Percentiles rank a stretch among this genome's conserved stretches.
Evolutionary conservation across 2,888 invertebrate genomes (phyloP).

Genomic region (Ochropleura plecta): DNA sequence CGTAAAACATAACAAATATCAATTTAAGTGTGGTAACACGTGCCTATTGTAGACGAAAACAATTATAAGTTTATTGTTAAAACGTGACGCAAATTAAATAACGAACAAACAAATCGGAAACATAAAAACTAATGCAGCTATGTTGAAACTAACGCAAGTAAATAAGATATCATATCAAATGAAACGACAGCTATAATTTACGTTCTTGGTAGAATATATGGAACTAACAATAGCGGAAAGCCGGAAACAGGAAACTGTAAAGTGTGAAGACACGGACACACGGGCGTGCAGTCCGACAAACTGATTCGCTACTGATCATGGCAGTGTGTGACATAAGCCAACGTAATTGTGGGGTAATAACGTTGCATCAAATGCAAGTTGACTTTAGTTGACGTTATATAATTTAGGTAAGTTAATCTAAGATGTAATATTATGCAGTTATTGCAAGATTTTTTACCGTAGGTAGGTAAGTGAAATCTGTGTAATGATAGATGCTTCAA

Average conservation of each 20-base stretch:
- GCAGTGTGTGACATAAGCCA: conserved; percentile 25
- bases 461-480: conserved; percentile 22
- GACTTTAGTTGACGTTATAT: conserved; percentile 39
- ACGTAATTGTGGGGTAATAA: conserved; percentile 38
- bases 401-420: conserved; percentile 38
- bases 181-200: conserved; percentile 54
- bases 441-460: conserved; percentile 21
- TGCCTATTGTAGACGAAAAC: conserved; percentile 13
- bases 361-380: conserved; percentile 51
- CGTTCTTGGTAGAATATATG: conserved; percentile 41
- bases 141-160: conserved; percentile 16
- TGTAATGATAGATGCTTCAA: conserved; percentile 21
- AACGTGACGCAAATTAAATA: conserved; percentile 43
- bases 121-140: conserved; percentile 21
- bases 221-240: conserved; percentile 58
- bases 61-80: conserved; percentile 33
- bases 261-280: conserved; percentile 51
- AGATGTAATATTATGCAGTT: conserved; percentile 36
- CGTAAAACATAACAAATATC: conserved; percentile 16
- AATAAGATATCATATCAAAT: conserved; percentile 36
- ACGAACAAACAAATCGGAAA: conserved; percentile 35
- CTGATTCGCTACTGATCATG: conserved; percentile 21
- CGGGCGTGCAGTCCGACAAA: conserved; percentile 22
- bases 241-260: conserved; percentile 61
- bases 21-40: conserved; percentile 7